Conservation (phyloP, 2,113 vertebrate genomes). For the Actinemys pallida region DNA sequence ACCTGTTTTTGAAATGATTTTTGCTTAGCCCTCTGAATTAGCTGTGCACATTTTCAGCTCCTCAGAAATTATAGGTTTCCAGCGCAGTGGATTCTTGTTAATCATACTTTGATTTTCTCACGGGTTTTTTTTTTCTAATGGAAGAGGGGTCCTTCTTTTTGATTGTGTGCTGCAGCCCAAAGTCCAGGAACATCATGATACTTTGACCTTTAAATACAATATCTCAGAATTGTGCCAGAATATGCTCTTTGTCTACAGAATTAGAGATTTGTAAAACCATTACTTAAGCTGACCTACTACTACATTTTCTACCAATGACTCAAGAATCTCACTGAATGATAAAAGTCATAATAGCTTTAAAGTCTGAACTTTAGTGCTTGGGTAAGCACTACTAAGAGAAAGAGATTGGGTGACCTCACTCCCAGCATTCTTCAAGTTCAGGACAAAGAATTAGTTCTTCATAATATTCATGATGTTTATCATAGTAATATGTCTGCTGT, state of each 20-base stretch:
- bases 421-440: background rate
- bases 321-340: background rate
- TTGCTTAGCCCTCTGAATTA: background rate
- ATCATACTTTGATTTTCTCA: background rate
- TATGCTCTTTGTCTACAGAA: background rate
- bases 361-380: background rate
- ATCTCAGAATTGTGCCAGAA: background rate
- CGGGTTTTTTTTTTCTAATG: background rate
- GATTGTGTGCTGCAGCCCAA: fast-evolving
- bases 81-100: fast-evolving
- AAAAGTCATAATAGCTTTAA: background rate
- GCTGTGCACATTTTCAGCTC: background rate
- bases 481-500: constrained; percentile 57
- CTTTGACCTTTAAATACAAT: background rate
- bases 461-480: constrained; percentile 23
- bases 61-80: fast-evolving
- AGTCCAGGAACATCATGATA: background rate
- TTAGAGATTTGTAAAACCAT: background rate
- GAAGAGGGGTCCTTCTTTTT: background rate
- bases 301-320: background rate
- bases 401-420: background rate
- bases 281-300: background rate
- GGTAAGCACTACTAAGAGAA: background rate
- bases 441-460: background rate
- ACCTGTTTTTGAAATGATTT: background rate